Percentiles rank a stretch among this genome's conserved stretches.
These are phyloP conservation scores for Lingula anatina DNA, from an alignment of 2,888 invertebrate species.

Conservation along the genomic window DNA sequence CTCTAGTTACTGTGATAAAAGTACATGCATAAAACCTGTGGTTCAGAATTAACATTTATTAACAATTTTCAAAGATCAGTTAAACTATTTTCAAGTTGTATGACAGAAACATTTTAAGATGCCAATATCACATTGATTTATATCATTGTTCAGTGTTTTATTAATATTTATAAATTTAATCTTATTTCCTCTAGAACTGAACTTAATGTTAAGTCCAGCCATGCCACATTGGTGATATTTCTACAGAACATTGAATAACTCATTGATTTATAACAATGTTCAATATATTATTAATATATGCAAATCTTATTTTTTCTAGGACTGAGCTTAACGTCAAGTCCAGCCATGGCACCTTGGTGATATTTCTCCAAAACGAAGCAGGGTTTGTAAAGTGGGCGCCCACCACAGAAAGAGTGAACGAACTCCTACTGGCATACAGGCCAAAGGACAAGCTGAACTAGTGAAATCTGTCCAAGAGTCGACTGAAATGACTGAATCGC, in stretches of 20 bases:
- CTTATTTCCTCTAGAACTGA: slow-evolving; percentile 83
- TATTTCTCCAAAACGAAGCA: slow-evolving; percentile 92
- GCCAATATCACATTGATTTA: neutral
- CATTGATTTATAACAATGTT: too few relatives aligned
- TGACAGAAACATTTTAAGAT: neutral
- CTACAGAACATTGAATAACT: too few relatives aligned
- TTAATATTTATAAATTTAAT: neutral
- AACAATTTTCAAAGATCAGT: neutral
- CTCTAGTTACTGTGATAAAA: too few relatives aligned
- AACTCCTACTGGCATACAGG: slow-evolving; percentile 32
- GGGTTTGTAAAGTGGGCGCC: slow-evolving; percentile 90
- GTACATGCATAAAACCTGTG: too few relatives aligned
- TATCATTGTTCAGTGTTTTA: neutral
- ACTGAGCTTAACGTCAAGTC: slow-evolving; percentile 84
- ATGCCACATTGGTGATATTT: slow-evolving; percentile 91
- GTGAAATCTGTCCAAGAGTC: too few relatives aligned
- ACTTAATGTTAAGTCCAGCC: slow-evolving; percentile 79
- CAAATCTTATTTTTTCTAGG: slow-evolving; percentile 56
- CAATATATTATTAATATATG: neutral
- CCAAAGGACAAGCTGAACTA: slow-evolving; percentile 70
- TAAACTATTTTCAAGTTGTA: neutral
- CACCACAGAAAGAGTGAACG: slow-evolving; percentile 63
- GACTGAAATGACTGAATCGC: too few relatives aligned
- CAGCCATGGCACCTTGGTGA: slow-evolving; percentile 83
- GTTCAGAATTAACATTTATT: neutral